phyloP scores from a whole-genome alignment of 2,888 invertebrate genomes.

The Yponomeuta plumbellus region DNA sequence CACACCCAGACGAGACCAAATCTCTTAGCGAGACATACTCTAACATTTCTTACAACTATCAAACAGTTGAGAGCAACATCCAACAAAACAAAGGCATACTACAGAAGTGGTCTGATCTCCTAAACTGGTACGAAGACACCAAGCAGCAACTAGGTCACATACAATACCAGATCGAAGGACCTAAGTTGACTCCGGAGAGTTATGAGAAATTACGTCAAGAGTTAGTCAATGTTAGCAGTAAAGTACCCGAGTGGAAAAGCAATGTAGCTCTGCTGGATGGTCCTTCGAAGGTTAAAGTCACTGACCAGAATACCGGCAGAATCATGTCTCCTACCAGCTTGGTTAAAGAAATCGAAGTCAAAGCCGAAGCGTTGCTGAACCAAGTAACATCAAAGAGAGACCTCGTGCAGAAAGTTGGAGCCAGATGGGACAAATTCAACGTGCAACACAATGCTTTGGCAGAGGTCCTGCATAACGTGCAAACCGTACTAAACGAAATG shows the following conservation, averaged over 20 bases:
- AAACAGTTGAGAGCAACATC: slow-evolving; percentile 84
- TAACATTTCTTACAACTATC: slow-evolving; percentile 84
- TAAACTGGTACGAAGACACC: slow-evolving; percentile 88
- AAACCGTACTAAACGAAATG: slow-evolving; percentile 75
- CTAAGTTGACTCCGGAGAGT: slow-evolving; percentile 82
- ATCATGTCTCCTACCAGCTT: slow-evolving; percentile 84
- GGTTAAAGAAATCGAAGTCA: slow-evolving; percentile 84
- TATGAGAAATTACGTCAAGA: slow-evolving; percentile 82
- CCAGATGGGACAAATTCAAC: slow-evolving; percentile 87
- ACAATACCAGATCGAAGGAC: slow-evolving; percentile 86
- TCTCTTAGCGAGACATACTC: slow-evolving; percentile 85
- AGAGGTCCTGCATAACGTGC: slow-evolving; percentile 78
- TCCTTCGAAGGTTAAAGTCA: slow-evolving; percentile 80
- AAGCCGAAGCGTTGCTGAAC: slow-evolving; percentile 80
- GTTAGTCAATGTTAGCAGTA: slow-evolving; percentile 80
- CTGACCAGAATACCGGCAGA: slow-evolving; percentile 82
- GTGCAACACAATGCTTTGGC: slow-evolving; percentile 82
- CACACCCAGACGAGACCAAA: slow-evolving; percentile 84
- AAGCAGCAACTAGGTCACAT: slow-evolving; percentile 87
- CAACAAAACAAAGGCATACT: slow-evolving; percentile 83
- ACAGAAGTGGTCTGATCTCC: slow-evolving; percentile 89
- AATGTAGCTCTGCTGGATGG: slow-evolving; percentile 82
- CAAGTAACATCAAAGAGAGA: slow-evolving; percentile 81
- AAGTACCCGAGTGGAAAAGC: slow-evolving; percentile 82
- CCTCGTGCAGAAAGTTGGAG: slow-evolving; percentile 81